Percentiles rank a stretch among this genome's conserved stretches.
Evolutionary conservation across 2,888 invertebrate species (phyloP).

Genomic region (Oxystoma pomonae): DNA sequence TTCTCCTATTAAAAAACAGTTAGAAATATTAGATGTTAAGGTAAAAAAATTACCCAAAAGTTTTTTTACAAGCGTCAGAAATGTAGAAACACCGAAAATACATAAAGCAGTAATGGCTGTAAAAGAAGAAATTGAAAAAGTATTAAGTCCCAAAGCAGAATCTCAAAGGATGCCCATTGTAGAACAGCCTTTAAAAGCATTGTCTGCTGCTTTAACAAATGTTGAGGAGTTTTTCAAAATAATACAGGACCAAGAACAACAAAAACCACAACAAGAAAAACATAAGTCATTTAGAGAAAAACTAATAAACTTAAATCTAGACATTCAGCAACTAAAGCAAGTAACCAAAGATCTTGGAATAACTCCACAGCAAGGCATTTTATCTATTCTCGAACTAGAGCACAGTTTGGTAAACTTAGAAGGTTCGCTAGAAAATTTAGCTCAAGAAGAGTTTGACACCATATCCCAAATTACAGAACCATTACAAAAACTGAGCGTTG

Average conservation of each 20-base stretch:
- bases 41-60: neutral
- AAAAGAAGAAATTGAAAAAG: conserved; percentile 19
- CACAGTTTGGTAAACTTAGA: conserved; percentile 5
- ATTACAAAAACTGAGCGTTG: neutral
- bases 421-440: conserved; percentile 1
- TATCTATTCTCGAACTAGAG: conserved; percentile 21
- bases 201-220: conserved; percentile 15
- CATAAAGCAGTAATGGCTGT: conserved; percentile 17
- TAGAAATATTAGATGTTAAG: conserved; percentile 6
- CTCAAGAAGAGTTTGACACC: neutral
- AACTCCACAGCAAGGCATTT: conserved; percentile 18
- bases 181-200: conserved; percentile 15
- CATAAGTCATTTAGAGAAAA: neutral
- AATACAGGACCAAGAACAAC: neutral
- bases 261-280: neutral
- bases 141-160: conserved; percentile 11
- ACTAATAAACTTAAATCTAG: neutral
- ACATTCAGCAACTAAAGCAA: neutral
- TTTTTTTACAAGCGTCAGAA: no score
- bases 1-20: neutral
- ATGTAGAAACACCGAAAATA: conserved; percentile 13
- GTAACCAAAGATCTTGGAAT: neutral
- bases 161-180: conserved; percentile 8
- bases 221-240: conserved; percentile 1
- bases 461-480: neutral